Percentiles rank a stretch among this genome's conserved stretches.
Conservation (phyloP, 2,888 invertebrate genomes). For the Drosophila neonasuta region DNA sequence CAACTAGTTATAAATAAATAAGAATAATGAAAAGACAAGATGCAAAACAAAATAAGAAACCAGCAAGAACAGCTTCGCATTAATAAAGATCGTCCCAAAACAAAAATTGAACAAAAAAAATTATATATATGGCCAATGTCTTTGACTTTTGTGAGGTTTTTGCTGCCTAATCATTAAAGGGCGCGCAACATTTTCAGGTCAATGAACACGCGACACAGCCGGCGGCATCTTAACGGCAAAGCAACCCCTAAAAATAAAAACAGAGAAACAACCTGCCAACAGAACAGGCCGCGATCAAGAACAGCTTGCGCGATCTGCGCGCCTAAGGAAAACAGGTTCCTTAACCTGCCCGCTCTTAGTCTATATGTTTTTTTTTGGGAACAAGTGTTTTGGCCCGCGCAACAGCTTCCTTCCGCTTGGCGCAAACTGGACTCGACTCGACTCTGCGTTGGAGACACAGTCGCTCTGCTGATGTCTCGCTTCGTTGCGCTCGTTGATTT, state of each 20-base stretch:
- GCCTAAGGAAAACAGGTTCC: slow-evolving; percentile 56
- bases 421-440: slow-evolving; percentile 25
- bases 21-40: slow-evolving; percentile 34
- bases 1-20: slow-evolving; percentile 37
- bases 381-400: slow-evolving; percentile 66
- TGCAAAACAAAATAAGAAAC: slow-evolving; percentile 44
- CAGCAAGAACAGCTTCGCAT: slow-evolving; percentile 63
- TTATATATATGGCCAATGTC: slow-evolving; percentile 12
- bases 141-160: slow-evolving; percentile 15
- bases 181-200: slow-evolving; percentile 60
- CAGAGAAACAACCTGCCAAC: slow-evolving; percentile 36
- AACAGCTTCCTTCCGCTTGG: slow-evolving; percentile 59
- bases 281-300: slow-evolving; percentile 26
- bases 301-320: slow-evolving; percentile 43
- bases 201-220: slow-evolving; percentile 59
- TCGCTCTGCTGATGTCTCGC: slow-evolving; percentile 27
- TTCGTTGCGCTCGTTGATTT: slow-evolving; percentile 56
- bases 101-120: slow-evolving; percentile 42
- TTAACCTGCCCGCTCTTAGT: neutral
- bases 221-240: slow-evolving; percentile 34
- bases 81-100: slow-evolving; percentile 69
- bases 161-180: slow-evolving; percentile 20
- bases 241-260: slow-evolving; percentile 53
- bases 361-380: neutral
- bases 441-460: neutral